A percentile compares a stretch with the other conserved stretches of the same genome.
Evolutionary conservation across 2,888 invertebrate genomes (phyloP).

Genomic region (Athetis lepigone): DNA sequence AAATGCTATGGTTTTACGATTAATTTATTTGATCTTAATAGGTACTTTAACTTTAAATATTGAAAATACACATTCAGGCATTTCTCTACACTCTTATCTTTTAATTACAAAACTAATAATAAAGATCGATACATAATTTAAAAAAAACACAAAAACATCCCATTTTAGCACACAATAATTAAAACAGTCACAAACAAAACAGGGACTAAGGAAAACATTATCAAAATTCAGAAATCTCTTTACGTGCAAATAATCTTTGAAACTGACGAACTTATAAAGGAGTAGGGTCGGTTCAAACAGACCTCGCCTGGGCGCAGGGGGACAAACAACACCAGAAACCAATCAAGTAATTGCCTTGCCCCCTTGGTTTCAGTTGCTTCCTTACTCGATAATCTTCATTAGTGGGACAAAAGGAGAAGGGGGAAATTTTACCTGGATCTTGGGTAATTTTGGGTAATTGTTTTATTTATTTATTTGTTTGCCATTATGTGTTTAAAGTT

Average conservation of each 20-base stretch:
- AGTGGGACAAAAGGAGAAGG: constrained; percentile 64
- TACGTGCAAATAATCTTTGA: constrained; percentile 64
- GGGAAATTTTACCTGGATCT: constrained; percentile 55
- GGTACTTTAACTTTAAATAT: not conserved
- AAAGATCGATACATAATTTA: not conserved
- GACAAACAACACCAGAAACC: constrained; percentile 83
- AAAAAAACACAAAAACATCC: constrained; percentile 1
- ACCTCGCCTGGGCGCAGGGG: constrained; percentile 51
- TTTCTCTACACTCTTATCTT: constrained; percentile 1
- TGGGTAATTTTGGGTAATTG: not conserved
- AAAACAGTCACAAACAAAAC: constrained; percentile 37
- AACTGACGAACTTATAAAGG: constrained; percentile 55
- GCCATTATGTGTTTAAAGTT: not conserved
- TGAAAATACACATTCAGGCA: not conserved
- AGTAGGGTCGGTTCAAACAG: constrained; percentile 55
- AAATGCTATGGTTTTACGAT: constrained; percentile 15
- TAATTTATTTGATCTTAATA: constrained; percentile 13
- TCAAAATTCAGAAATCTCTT: constrained; percentile 64
- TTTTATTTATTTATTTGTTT: not conserved
- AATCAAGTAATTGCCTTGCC: constrained; percentile 85
- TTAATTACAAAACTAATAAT: not conserved
- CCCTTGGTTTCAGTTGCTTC: constrained; percentile 48
- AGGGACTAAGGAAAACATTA: constrained; percentile 60
- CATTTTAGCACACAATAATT: constrained; percentile 23
- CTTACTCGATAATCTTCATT: constrained; percentile 82